phyloP scores from a whole-genome alignment of 2,888 invertebrate species.

The Gonocerus acuteangulatus region DNA sequence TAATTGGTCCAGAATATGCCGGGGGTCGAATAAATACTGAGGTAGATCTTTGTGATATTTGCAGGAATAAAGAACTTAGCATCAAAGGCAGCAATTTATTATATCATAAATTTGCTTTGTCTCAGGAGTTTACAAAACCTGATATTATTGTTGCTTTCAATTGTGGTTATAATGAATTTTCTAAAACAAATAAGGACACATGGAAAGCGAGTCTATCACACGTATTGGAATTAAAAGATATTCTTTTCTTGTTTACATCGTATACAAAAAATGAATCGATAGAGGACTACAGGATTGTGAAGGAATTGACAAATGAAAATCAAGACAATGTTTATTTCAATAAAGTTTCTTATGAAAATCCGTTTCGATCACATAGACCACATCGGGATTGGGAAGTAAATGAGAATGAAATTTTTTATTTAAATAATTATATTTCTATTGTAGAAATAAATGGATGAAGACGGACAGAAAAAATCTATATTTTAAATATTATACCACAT shows the following conservation, averaged over 20 bases:
- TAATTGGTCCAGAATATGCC: not conserved
- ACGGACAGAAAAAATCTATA: not conserved
- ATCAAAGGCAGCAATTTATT: not conserved
- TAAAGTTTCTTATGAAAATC: constrained; percentile 39
- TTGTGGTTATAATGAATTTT: constrained; percentile 13
- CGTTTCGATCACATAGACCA: constrained; percentile 40
- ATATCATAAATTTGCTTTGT: not conserved
- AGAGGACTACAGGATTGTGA: constrained; percentile 38
- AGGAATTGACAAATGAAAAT: constrained; percentile 26
- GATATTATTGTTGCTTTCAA: constrained; percentile 5
- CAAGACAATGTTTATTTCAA: not conserved
- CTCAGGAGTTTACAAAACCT: not conserved
- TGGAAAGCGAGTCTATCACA: not conserved
- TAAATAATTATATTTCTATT: constrained; percentile 40
- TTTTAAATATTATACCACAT: constrained; percentile 7
- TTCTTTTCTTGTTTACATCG: constrained; percentile 41
- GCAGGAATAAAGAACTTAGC: not conserved
- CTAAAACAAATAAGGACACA: not conserved
- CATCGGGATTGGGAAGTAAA: constrained; percentile 40
- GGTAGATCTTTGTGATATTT: not conserved
- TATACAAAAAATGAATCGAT: constrained; percentile 41
- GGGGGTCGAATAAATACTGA: not conserved
- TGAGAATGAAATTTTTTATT: constrained; percentile 40
- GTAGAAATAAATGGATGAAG: not conserved
- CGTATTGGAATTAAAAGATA: constrained; percentile 36